Percentiles rank a stretch among this genome's conserved stretches.
Evolutionary conservation across 2,888 invertebrate species (phyloP).

Genomic region (Cheilosia vernalis): DNA sequence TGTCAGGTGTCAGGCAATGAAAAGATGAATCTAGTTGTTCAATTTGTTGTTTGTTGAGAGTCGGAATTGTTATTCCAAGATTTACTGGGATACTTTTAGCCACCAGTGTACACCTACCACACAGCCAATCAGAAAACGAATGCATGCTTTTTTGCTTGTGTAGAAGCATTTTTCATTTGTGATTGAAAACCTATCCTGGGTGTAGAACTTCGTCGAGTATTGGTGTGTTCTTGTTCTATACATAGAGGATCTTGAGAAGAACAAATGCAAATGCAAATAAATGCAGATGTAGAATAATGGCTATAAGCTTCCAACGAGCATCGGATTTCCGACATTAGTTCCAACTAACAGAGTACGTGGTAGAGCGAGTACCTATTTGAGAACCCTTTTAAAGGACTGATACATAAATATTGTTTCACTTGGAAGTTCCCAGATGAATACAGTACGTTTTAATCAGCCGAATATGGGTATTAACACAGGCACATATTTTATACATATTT

Average conservation of each 20-base stretch:
- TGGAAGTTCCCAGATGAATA: no score
- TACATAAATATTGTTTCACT: no score
- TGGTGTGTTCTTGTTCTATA: background rate
- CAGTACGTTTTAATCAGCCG: no score
- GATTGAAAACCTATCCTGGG: background rate
- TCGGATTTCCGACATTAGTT: no score
- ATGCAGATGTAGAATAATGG: conserved; percentile 64
- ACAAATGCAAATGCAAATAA: conserved; percentile 66
- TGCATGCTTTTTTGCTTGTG: conserved; percentile 34
- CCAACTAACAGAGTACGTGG: no score
- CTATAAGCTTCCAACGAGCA: background rate
- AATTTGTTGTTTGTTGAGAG: conserved; percentile 63
- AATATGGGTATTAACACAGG: no score
- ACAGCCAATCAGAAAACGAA: conserved; percentile 1
- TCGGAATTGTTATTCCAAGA: conserved; percentile 39
- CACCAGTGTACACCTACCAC: background rate
- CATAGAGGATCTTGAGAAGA: background rate
- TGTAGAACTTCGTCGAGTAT: background rate
- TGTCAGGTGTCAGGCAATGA: conserved; percentile 67
- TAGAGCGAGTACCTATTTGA: no score
- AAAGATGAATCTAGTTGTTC: conserved; percentile 70
- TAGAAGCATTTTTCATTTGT: conserved; percentile 47
- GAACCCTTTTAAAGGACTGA: no score
- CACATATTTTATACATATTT: no score
- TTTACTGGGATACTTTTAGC: conserved; percentile 17